A percentile compares a stretch with the other conserved stretches of the same genome.
Evolutionary conservation across 2,888 invertebrate genomes (phyloP).

Genomic region (Anodontia alba): DNA sequence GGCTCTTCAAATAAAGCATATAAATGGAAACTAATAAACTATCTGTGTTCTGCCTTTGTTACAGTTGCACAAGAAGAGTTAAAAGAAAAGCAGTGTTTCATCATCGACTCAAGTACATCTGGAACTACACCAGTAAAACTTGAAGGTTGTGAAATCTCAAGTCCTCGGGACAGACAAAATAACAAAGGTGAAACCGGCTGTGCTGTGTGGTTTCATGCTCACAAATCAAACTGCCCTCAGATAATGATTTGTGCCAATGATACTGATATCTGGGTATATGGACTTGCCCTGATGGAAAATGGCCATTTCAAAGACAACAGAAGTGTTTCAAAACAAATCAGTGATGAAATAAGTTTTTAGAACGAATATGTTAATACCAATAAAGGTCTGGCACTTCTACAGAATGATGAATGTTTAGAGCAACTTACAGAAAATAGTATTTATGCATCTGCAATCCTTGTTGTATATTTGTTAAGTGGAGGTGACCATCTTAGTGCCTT

Average conservation of each 20-base stretch:
- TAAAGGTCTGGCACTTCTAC: neutral
- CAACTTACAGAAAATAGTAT: neutral
- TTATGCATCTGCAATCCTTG: neutral
- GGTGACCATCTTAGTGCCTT: neutral
- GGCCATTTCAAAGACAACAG: neutral
- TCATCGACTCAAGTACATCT: neutral
- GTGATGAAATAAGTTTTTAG: neutral
- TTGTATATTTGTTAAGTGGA: neutral
- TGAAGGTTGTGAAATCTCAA: neutral
- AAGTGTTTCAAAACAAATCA: neutral
- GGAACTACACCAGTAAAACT: neutral
- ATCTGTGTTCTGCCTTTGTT: neutral
- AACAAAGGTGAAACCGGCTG: neutral
- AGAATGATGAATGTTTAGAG: neutral
- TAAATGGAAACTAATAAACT: neutral
- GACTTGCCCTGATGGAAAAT: neutral
- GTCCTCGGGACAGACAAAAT: neutral
- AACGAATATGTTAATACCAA: conserved; percentile 1
- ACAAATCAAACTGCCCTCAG: neutral
- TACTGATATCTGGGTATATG: conserved; percentile 8
- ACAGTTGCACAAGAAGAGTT: neutral
- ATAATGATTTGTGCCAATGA: conserved; percentile 6
- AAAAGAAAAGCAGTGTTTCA: neutral
- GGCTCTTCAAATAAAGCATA: neutral
- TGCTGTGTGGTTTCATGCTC: conserved; percentile 11